Conservation (phyloP, 2,888 invertebrate species). For the Malthinus seriepunctatus region DNA sequence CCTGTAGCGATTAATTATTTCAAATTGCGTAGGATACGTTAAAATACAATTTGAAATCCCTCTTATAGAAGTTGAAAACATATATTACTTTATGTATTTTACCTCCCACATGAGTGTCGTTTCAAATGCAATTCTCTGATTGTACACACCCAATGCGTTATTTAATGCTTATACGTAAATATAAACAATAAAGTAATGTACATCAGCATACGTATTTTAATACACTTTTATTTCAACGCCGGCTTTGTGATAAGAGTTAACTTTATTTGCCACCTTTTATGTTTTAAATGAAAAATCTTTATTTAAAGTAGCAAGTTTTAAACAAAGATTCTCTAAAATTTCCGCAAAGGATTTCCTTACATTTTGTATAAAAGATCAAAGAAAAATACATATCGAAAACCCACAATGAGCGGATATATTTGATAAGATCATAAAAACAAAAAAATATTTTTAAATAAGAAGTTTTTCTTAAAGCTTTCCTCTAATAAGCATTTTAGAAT, state of each 20-base stretch:
- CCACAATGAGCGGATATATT: too few relatives aligned
- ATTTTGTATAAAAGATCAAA: not conserved
- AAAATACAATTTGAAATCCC: not conserved
- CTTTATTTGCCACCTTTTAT: too few relatives aligned
- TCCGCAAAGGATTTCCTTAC: not conserved
- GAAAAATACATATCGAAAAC: not conserved
- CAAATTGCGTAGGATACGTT: constrained; percentile 4
- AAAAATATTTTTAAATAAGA: too few relatives aligned
- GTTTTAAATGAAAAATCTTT: too few relatives aligned
- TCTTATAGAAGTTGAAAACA: constrained; percentile 3
- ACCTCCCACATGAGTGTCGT: constrained; percentile 5
- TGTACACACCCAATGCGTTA: constrained; percentile 6
- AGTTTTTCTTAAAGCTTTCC: too few relatives aligned
- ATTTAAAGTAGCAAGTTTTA: too few relatives aligned
- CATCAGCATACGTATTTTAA: too few relatives aligned
- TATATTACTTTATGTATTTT: not conserved
- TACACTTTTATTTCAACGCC: too few relatives aligned
- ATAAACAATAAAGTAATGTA: not conserved
- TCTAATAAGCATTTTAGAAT: too few relatives aligned
- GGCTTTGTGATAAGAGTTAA: too few relatives aligned
- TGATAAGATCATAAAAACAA: too few relatives aligned
- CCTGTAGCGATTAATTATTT: constrained; percentile 6
- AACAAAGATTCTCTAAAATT: not conserved
- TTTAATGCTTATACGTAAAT: constrained; percentile 1
- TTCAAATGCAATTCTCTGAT: constrained; percentile 6